Percentiles rank a stretch among this genome's conserved stretches.
Evolutionary conservation across 2,888 invertebrate genomes (phyloP).

Genomic region (Cremastinae sp.): DNA sequence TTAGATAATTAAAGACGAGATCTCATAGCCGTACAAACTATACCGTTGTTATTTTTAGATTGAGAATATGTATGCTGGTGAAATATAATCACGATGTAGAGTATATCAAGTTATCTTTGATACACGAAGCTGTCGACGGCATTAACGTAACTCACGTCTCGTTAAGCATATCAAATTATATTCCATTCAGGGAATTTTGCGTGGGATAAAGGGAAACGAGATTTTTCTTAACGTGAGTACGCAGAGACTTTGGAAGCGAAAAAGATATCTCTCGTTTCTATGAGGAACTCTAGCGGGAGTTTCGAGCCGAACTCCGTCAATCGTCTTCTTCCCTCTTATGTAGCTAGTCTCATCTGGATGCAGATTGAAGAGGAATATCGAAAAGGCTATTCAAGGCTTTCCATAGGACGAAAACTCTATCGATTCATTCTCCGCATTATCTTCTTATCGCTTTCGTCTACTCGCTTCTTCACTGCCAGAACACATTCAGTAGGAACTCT

Average conservation of each 20-base stretch:
- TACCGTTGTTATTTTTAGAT: too few relatives aligned
- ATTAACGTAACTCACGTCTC: slow-evolving; percentile 54
- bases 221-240: slow-evolving; percentile 3
- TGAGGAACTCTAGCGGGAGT: slow-evolving; percentile 19
- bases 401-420: slow-evolving; percentile 49
- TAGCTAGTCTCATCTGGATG: slow-evolving; percentile 57
- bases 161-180: slow-evolving; percentile 74
- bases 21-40: too few relatives aligned
- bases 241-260: slow-evolving; percentile 40
- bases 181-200: slow-evolving; percentile 63
- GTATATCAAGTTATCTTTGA: slow-evolving; percentile 19
- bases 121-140: slow-evolving; percentile 52
- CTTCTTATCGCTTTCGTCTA: slow-evolving; percentile 57
- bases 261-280: slow-evolving; percentile 23
- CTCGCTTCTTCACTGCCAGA: slow-evolving; percentile 37
- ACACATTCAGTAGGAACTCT: slow-evolving; percentile 35
- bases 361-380: slow-evolving; percentile 60
- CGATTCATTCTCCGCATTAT: slow-evolving; percentile 58
- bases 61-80: neutral
- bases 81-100: neutral
- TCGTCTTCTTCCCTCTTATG: slow-evolving; percentile 11
- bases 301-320: neutral
- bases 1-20: too few relatives aligned
- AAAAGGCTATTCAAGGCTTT: slow-evolving; percentile 49
- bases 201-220: slow-evolving; percentile 13